Base-by-base conservation (phyloP, 2,888 invertebrate species). In the Cancer borealis region DNA sequence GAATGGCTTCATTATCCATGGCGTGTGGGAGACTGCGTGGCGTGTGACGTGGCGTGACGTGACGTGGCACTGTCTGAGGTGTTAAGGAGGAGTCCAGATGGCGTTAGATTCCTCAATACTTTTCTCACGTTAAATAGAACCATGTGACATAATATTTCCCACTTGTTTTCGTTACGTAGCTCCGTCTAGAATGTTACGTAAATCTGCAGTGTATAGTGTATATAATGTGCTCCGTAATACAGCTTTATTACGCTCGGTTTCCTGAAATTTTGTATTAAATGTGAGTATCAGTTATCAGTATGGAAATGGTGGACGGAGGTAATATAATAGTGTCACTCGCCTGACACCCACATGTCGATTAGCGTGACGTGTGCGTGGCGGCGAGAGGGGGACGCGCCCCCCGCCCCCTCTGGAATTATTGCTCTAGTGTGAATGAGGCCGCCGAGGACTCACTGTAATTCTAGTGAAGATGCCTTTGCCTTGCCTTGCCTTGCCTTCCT, bases 291-390 rank as follows among this genome's bases (percentile, higher is more conserved):
- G 26, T 73, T 73, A 73, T 73, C 73, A 73, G 73, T 73, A 73
- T 26, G 73, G 73, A 73, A 73, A 73, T 26, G n/a, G 73, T 8
- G 73, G 73, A 26, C n/a, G 73, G 73, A 21, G 73, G 73, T 73
- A 73, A 73, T 73, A 73, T 73, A 73, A 73, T 73, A 73, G 73
- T 26, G 73, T 73, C 73, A 26, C 73, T 10, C 26, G 73, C 73
- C 73, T 73, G 73, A 73, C 73, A 73, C 73, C 73, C 26, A 10
- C 26, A 73, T 73, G n/a, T 73, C 73, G 73, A 73, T 73, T 73
- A 73, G 73, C 73, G 73, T 73, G 73, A 73, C n/a, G 73, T 73
- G 73, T 73, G 73, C 73, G 66, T 73, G 73, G 26, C 4, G 26
- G 73, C n/a, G 73, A 26, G 26, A n/a, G 73, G 73, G 26, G 10